Base-by-base conservation (phyloP, 1,140 invertebrate species). In the Riptortus pedestris region DNA sequence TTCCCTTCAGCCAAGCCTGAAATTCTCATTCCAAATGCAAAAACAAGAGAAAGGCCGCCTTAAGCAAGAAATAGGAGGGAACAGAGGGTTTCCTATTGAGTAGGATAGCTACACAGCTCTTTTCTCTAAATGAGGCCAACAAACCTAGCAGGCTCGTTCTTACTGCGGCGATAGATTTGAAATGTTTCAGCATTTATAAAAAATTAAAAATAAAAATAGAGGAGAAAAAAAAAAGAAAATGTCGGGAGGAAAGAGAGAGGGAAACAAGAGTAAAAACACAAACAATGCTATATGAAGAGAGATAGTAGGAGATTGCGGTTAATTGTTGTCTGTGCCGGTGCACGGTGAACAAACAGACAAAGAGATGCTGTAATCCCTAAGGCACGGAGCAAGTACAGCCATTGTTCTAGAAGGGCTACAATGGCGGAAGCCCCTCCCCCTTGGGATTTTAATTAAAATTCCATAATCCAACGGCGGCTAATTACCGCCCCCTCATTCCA, bases 381-480 rank as follows among this genome's bases (percentile, higher is more conserved):
- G 22, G 45, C 45, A n/a, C 45, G 45, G 22, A 47, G 45, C 22
- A 47, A 22, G 45, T n/a, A n/a, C 45, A 9, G 45, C 45, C 45
- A 47, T 47, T 47, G 45, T 47, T 47, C n/a, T n/a, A 11, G 1
- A n/a, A n/a, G n/a, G n/a, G 7, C 2, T 20, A 47, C 45, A 47
- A 47, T 47, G 45, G 45, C 45, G 2, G 3, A 4, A n/a, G 3
- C 7, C 45, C 12, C 45, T 11, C 11, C 43, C 43, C 43, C 45
- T 47, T 2, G 45, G 45, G 45, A n/a, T 47, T 47, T 47, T 47
- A 47, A 47, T 47, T 47, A 47, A 47, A 47, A 47, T 47, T 47
- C 45, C 45, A 47, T 47, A 47, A 47, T 47, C 45, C 45, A 47
- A 22, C 11, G 45, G 45, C 45, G 45, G 45, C 45, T 47, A 47